phyloP scores from a whole-genome alignment of 2,888 invertebrate species.

The Chironomus riparius region DNA sequence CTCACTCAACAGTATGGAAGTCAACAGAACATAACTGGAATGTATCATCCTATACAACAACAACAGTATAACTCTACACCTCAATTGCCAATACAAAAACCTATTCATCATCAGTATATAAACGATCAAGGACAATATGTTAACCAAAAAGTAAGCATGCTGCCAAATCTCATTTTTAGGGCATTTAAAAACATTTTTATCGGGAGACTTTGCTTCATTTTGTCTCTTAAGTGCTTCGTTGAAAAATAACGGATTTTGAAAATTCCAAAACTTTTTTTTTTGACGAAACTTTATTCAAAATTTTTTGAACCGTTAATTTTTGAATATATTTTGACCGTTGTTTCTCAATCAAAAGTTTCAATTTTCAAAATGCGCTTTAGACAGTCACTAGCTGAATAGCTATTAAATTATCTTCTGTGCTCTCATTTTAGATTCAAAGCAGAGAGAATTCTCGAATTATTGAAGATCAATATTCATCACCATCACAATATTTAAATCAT shows the following conservation, averaged over 20 bases:
- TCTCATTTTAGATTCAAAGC: conserved; percentile 5
- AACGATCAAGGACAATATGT: conserved; percentile 37
- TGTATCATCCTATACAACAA: conserved; percentile 35
- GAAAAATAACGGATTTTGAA: no score
- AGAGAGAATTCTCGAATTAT: conserved; percentile 23
- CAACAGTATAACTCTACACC: conserved; percentile 42
- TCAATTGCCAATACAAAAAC: conserved; percentile 38
- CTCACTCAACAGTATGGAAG: conserved; percentile 46
- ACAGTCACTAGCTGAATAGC: conserved; percentile 10
- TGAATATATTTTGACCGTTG: conserved; percentile 11
- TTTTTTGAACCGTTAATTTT: no score
- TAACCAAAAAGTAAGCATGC: background rate
- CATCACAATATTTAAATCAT: conserved; percentile 41
- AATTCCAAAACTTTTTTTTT: no score
- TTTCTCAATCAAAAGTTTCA: no score
- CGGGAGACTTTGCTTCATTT: no score
- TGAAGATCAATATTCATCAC: conserved; percentile 21
- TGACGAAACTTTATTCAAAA: no score
- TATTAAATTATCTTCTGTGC: background rate
- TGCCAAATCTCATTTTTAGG: no score
- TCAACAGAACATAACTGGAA: conserved; percentile 45
- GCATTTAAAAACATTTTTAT: no score
- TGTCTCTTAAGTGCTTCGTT: no score
- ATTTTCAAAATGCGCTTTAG: conserved; percentile 29
- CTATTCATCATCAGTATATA: conserved; percentile 42